Evolutionary conservation across 1,140 invertebrate species (phyloP), one percentile per base, ranked within the genome.

Genomic region (Aphelenchoides avenae): DNA sequence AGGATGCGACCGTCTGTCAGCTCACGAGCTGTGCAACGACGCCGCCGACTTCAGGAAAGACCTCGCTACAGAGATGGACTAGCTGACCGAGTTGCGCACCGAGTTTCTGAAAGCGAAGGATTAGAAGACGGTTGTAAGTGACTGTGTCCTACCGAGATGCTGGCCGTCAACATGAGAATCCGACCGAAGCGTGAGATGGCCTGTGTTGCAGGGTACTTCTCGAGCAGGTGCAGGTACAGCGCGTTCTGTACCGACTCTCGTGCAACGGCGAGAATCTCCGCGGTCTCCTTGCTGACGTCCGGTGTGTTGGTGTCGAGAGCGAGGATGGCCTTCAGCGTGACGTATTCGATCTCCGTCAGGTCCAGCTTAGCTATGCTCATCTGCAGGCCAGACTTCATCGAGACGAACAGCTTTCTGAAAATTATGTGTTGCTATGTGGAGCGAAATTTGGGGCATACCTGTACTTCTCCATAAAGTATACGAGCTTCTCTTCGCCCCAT

Each of bases 261-360:
- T 3, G 73, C 70, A 24, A 63, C 58, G 18, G 41, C 46, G 9
- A 73, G 51, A 11, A 66, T 30, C 13, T 50, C 40, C 11, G 52
- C 34, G 3, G 68, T 57, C 33, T 50, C 48, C 7, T 41, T 11
- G 11, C 55, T 43, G 20, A 74, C 33, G 36, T 64, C 68, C 11
- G 36, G 36, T 7, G 61, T 58, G 41, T 70, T 63, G 6, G 73
- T 63, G 43, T 74, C 71, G 9, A 74, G 40, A 1, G 68, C 71
- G 30, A 76, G 64, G 44, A 74, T 73, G 4, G 71, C 71, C 50
- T 74, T 74, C 52, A 74, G 30, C n/a, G 50, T 55, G 9, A 73
- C 70, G 44, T 68, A 68, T 47, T 74, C 71, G 11, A 52, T 54
- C 42, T 66, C 65, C 2, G 30, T 66, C 31, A 68, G 22, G 24